phyloP scores from a whole-genome alignment of 1,140 invertebrate species.

The Chironomus striatipennis region DNA sequence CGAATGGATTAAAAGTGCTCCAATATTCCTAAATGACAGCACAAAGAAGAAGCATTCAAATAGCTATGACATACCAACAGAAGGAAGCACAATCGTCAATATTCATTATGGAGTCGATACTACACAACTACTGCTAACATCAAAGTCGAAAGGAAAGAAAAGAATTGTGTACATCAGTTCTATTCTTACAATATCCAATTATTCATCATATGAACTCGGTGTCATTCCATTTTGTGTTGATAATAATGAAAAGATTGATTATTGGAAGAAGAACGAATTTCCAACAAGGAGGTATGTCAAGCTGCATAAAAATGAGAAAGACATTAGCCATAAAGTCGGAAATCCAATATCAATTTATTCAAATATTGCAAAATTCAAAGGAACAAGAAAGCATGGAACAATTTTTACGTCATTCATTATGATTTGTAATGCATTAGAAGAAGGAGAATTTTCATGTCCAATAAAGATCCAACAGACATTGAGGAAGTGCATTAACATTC shows the following conservation, averaged over 20 bases:
- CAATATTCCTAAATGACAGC: background rate
- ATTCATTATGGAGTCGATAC: background rate
- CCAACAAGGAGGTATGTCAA: background rate
- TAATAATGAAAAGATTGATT: constrained; percentile 32
- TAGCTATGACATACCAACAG: background rate
- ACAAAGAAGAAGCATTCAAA: background rate
- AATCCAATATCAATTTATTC: constrained; percentile 15
- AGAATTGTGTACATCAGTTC: background rate
- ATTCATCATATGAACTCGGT: constrained; percentile 17
- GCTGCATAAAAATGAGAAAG: background rate
- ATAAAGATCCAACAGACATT: background rate
- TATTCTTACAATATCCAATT: constrained; percentile 11
- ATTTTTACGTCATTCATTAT: background rate
- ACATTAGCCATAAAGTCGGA: background rate
- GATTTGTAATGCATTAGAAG: background rate
- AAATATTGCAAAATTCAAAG: background rate
- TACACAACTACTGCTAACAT: background rate
- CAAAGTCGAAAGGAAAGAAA: background rate
- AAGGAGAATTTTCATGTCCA: constrained; percentile 9
- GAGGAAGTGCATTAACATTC: constrained; percentile 36
- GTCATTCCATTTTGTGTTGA: constrained; percentile 35
- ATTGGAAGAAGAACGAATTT: background rate
- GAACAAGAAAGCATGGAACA: background rate
- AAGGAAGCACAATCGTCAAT: background rate
- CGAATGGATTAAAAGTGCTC: background rate